Percentiles rank a stretch among this genome's conserved stretches.
These are phyloP conservation scores for Acromyrmex echinatior DNA, from an alignment of 1,140 invertebrate species.

Conservation along the genomic window DNA sequence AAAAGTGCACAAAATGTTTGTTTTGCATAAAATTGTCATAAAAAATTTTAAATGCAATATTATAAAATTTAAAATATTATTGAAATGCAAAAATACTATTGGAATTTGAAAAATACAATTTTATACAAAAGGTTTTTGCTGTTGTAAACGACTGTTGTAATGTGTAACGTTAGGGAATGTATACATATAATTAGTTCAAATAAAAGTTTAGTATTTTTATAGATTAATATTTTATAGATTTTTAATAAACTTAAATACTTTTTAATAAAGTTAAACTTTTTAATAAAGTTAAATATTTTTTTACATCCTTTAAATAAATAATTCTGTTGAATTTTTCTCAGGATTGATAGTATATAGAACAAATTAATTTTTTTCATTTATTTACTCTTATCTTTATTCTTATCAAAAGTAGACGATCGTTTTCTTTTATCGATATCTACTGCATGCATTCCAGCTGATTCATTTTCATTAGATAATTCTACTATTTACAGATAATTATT, in stretches of 20 bases:
- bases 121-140: background rate
- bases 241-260: no score
- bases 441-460: background rate
- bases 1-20: background rate
- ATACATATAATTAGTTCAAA: no score
- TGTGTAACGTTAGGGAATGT: no score
- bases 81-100: background rate
- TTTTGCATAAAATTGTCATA: background rate
- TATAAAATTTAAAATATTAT: background rate
- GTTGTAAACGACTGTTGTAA: background rate
- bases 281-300: no score
- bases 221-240: no score
- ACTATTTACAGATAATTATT: background rate
- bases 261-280: no score
- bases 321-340: no score
- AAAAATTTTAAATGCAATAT: background rate
- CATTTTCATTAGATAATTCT: background rate
- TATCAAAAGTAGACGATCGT: background rate
- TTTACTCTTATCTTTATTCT: slow-evolving; percentile 23
- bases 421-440: background rate
- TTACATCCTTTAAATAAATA: no score
- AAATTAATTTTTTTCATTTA: background rate
- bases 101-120: background rate
- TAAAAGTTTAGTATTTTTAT: no score
- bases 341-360: background rate